Conservation (phyloP, 1,140 invertebrate genomes). For the Chironomus striatipennis region DNA sequence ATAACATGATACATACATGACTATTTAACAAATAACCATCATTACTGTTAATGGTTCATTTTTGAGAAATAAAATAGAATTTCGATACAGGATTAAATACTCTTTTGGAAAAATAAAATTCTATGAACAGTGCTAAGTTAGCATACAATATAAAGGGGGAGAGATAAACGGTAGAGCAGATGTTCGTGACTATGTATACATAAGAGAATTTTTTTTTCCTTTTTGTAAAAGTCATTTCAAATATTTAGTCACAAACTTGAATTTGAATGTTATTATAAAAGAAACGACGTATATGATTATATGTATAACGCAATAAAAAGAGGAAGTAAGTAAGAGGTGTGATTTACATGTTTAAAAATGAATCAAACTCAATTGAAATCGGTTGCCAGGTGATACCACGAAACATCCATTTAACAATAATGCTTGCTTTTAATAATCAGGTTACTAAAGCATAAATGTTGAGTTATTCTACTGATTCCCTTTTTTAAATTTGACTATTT, state of each 20-base stretch:
- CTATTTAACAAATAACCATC: neutral
- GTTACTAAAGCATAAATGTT: neutral
- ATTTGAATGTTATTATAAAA: no score
- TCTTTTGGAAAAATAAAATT: neutral
- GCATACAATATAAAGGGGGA: neutral
- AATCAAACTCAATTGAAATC: neutral
- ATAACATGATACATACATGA: no score
- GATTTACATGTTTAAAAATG: neutral
- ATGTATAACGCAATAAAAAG: neutral
- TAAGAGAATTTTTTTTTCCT: constrained; percentile 4
- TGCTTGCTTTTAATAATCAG: no score
- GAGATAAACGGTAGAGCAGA: neutral
- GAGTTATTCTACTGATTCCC: no score
- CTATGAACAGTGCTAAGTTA: no score
- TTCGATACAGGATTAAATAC: neutral
- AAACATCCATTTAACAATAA: no score
- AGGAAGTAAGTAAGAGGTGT: neutral
- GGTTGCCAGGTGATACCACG: neutral
- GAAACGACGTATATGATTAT: no score
- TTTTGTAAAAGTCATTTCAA: no score
- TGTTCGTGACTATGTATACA: neutral
- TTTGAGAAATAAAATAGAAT: neutral
- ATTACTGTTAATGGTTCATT: neutral
- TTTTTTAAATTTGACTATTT: no score
- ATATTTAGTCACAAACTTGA: no score